Base-by-base conservation (phyloP, 2,888 invertebrate genomes). In the Corbicula japonica region DNA sequence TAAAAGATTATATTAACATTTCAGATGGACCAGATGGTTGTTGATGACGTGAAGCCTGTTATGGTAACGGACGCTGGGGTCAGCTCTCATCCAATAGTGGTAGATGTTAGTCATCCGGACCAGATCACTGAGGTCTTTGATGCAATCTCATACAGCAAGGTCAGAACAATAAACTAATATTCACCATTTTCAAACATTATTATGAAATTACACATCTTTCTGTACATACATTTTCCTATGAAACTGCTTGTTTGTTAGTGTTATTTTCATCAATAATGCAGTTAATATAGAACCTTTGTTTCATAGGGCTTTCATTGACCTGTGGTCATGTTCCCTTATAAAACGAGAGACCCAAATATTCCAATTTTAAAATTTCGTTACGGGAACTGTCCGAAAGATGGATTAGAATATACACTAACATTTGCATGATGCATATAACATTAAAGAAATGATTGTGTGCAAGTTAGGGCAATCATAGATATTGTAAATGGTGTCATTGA, bases 51-150 rank as follows among this genome's bases (percentile, higher is more conserved):
- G 68, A 97, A 97, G 86, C 93, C 95, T 0, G 97, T 97, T 0
- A 94, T 98, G 86, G 94, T 94, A 10, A 94, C 96, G 0, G 98
- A 99, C 91, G 95, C 97, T 0, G 96, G 96, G 46, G 93, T 96
- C 3, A 96, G 96, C 56, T 97, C 98, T 1, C 98, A 98, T 94
- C 97, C 98, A 0, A 97, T 99, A 75, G 96, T 98, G 6, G 96
- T 97, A 92, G 76, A 85, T 1, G 98, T 98, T 28, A 95, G 95
- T 41, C 96, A 97, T 82, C 98, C 98, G 0, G 96, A 97, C 92
- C 96, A 98, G 94, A 98, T 98, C 66, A 97, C 97, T 0, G 96
- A 97, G 86, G 96, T 98, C 60, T 98, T 98, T 91, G 98, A 98
- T 92, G 94, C 95, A 0, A 98, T 99, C 80, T 97, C 98, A 0